Conservation (phyloP, 2,113 vertebrate genomes). For the Mormoops blainvillei region DNA sequence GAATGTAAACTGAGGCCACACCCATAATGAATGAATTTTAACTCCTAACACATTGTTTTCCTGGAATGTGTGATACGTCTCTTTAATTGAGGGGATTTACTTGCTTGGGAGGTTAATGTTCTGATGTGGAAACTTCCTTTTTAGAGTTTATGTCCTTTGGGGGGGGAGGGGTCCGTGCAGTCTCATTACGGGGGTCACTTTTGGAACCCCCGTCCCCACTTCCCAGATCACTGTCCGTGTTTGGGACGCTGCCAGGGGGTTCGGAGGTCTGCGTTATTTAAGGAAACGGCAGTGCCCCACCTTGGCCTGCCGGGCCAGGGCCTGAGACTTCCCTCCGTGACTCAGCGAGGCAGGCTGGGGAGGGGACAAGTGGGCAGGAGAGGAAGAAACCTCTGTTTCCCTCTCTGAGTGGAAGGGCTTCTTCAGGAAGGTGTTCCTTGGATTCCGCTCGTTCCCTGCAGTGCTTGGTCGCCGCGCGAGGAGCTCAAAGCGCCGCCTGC, state of each 20-base stretch:
- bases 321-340: background rate
- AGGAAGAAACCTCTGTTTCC: background rate
- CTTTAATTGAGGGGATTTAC: background rate
- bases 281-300: background rate
- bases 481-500: background rate
- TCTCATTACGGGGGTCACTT: background rate
- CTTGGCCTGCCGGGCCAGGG: background rate
- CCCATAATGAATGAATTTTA: constrained; percentile 15
- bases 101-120: background rate
- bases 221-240: background rate
- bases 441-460: background rate
- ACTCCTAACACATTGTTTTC: background rate
- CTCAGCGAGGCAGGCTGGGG: background rate
- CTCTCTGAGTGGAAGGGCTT: background rate
- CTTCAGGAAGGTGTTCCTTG: background rate
- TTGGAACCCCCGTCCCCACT: background rate
- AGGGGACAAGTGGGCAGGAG: background rate
- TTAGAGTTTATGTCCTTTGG: background rate
- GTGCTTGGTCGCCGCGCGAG: background rate
- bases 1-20: constrained; percentile 14
- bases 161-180: background rate
- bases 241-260: background rate
- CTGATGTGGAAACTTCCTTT: background rate
- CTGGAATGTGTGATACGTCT: background rate
- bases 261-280: background rate